These are phyloP conservation scores for Pipistrellus nathusii DNA, from an alignment of 2,797 vertebrate genomes.

Conservation along the genomic window DNA sequence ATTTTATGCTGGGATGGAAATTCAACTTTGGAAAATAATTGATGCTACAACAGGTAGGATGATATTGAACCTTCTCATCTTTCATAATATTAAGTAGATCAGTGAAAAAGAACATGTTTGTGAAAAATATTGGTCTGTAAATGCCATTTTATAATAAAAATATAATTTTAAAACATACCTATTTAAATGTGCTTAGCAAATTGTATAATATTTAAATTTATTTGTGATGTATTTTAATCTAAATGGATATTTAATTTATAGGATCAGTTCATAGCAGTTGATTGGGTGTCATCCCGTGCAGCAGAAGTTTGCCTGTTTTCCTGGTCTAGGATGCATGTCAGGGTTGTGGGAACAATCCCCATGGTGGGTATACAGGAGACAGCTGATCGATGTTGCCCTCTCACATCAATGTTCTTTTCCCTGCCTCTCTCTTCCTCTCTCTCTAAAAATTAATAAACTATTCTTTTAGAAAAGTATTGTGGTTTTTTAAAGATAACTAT, in stretches of 20 bases:
- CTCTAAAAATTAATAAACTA: neutral
- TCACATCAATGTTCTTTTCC: neutral
- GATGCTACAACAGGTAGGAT: neutral
- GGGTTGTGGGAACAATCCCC: neutral
- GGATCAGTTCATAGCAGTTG: neutral
- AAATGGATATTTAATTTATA: neutral
- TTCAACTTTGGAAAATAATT: neutral
- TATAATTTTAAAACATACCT: neutral
- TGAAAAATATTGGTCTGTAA: neutral
- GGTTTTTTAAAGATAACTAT: neutral
- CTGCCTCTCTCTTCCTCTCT: neutral
- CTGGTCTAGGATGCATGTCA: neutral
- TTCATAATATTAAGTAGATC: neutral
- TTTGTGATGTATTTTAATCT: neutral
- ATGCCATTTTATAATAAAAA: conserved; percentile 8
- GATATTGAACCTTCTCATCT: neutral
- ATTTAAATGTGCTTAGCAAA: neutral
- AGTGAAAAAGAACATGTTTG: neutral
- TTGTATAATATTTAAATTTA: neutral
- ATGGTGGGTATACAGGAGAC: neutral
- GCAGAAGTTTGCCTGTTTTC: neutral
- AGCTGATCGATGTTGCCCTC: neutral
- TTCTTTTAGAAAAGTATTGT: neutral
- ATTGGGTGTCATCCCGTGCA: neutral
- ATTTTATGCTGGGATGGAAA: neutral